These are phyloP conservation scores for Recurvirostra avosetta DNA, from an alignment of 2,113 vertebrate species.

Conservation along the genomic window DNA sequence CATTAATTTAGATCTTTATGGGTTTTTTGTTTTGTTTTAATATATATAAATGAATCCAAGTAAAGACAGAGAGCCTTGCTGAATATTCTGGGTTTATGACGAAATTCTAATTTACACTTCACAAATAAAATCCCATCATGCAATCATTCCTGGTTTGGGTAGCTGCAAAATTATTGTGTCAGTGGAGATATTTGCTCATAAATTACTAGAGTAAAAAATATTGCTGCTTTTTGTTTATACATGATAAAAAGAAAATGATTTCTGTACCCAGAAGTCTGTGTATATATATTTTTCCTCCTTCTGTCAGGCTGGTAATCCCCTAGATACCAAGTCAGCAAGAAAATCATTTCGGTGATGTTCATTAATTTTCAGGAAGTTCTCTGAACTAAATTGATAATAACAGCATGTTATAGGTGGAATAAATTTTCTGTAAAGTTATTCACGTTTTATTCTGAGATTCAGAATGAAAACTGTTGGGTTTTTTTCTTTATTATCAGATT, in stretches of 20 bases:
- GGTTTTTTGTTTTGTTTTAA: neutral
- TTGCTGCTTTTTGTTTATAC: constrained; percentile 42
- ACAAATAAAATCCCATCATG: neutral
- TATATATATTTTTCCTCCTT: neutral
- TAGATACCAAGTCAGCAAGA: constrained; percentile 26
- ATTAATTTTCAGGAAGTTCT: constrained; percentile 60
- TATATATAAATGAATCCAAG: neutral
- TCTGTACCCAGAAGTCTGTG: neutral
- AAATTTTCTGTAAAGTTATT: constrained; percentile 34
- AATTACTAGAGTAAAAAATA: constrained; percentile 31
- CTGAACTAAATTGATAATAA: constrained; percentile 48
- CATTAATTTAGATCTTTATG: neutral
- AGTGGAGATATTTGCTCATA: constrained; percentile 31
- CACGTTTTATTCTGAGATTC: neutral
- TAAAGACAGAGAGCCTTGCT: neutral
- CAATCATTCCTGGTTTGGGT: neutral
- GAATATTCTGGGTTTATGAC: neutral
- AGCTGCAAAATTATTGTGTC: constrained; percentile 35
- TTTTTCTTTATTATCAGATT: neutral
- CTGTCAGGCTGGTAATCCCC: constrained; percentile 33
- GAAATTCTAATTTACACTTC: constrained; percentile 21
- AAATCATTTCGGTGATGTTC: constrained; percentile 29
- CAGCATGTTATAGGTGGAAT: neutral
- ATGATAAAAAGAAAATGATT: constrained; percentile 44
- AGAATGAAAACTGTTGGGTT: neutral